Percentiles rank a stretch among this genome's conserved stretches.
Evolutionary conservation across 2,888 invertebrate genomes (phyloP).

Genomic region (Poecilus cupreus): DNA sequence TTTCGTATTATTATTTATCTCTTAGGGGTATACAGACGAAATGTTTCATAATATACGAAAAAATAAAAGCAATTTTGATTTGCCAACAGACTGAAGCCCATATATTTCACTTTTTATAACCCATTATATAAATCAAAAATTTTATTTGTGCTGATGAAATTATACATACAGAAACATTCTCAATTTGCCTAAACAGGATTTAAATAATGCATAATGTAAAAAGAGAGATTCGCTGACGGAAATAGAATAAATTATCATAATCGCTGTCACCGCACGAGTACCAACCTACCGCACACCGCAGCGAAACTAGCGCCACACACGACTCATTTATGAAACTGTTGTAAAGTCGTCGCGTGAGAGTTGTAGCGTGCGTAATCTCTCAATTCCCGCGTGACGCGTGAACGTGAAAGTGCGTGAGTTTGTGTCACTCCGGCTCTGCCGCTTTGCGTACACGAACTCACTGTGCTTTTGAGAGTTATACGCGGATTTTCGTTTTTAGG

Average conservation of each 20-base stretch:
- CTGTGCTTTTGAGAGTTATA: no score
- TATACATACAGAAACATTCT: neutral
- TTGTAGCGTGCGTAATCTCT: neutral
- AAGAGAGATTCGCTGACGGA: neutral
- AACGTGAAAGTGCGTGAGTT: neutral
- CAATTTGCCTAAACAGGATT: constrained; percentile 13
- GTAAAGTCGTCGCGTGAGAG: constrained; percentile 5
- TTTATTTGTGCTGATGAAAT: neutral
- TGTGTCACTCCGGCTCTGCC: neutral
- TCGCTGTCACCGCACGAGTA: constrained; percentile 16
- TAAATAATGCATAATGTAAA: constrained; percentile 30
- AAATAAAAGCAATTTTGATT: no score
- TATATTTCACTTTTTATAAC: neutral
- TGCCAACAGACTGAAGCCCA: no score
- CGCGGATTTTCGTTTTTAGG: no score
- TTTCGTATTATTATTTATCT: no score
- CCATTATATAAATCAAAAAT: neutral
- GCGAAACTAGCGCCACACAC: constrained; percentile 26
- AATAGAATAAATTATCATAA: constrained; percentile 35
- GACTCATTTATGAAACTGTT: constrained; percentile 21
- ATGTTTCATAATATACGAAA: no score
- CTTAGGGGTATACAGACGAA: no score
- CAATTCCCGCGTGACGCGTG: constrained; percentile 29
- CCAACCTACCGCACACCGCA: neutral
- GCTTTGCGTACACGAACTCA: neutral